These are phyloP conservation scores for Drosophila longiperda DNA, from an alignment of 2,888 invertebrate species.

Conservation along the genomic window DNA sequence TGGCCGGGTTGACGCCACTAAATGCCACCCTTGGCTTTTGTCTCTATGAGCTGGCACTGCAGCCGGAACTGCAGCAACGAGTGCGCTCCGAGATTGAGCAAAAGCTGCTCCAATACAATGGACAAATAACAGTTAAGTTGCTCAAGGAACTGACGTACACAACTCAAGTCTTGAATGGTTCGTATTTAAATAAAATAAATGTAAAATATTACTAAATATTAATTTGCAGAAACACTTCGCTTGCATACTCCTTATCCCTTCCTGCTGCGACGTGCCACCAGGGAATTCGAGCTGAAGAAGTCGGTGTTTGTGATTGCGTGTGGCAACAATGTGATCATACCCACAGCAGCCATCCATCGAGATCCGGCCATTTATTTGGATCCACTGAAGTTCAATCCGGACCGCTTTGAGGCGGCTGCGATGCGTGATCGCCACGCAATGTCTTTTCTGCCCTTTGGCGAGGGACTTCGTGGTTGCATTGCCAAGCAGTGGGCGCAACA, in stretches of 20 bases:
- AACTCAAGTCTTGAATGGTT: slow-evolving; percentile 82
- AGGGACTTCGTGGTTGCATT: slow-evolving; percentile 79
- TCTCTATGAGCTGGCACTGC: slow-evolving; percentile 81
- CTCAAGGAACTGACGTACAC: slow-evolving; percentile 75
- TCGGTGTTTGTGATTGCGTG: slow-evolving; percentile 77
- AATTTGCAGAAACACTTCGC: slow-evolving; percentile 85
- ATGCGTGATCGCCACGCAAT: slow-evolving; percentile 85
- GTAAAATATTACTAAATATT: not conserved
- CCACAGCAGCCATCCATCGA: slow-evolving; percentile 86
- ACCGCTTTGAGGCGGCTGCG: slow-evolving; percentile 86
- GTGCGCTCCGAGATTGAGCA: slow-evolving; percentile 69
- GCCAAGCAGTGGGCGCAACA: slow-evolving; percentile 72
- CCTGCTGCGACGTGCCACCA: slow-evolving; percentile 72
- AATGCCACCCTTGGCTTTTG: slow-evolving; percentile 87
- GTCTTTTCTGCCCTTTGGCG: slow-evolving; percentile 82
- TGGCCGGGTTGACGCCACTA: slow-evolving; percentile 88
- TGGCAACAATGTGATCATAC: slow-evolving; percentile 79
- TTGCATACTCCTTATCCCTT: slow-evolving; percentile 85
- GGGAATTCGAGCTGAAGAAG: slow-evolving; percentile 75
- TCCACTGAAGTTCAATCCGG: slow-evolving; percentile 88
- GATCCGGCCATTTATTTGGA: slow-evolving; percentile 85
- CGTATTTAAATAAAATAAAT: slow-evolving; percentile 12
- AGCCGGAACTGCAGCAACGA: slow-evolving; percentile 74
- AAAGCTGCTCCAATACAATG: slow-evolving; percentile 60
- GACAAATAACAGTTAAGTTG: slow-evolving; percentile 63